Percentiles rank a stretch among this genome's conserved stretches.
phyloP scores from a whole-genome alignment of 2,797 vertebrate species.

The Platalea minor region DNA sequence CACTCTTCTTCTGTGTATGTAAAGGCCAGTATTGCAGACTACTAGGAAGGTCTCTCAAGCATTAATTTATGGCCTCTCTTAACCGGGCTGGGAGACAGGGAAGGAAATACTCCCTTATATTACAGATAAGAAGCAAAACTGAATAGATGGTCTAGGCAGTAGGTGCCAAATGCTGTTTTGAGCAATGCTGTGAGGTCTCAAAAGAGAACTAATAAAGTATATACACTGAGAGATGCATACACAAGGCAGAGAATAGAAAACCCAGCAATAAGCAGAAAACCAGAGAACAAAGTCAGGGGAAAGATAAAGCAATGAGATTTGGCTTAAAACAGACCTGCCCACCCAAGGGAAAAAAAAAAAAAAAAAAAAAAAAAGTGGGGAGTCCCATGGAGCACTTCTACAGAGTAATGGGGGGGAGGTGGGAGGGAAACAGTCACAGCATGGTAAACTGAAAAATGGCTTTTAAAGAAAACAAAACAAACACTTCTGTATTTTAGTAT shows the following conservation, averaged over 20 bases:
- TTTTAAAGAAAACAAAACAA: background rate
- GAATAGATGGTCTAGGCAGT: background rate
- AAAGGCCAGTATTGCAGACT: background rate
- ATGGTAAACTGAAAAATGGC: background rate
- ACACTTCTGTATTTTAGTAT: background rate
- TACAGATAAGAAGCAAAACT: background rate
- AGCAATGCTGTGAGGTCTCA: background rate
- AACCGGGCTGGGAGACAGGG: background rate
- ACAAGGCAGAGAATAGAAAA: background rate
- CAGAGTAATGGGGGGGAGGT: background rate
- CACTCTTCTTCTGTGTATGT: background rate
- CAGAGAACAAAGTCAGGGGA: background rate
- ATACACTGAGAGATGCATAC: background rate
- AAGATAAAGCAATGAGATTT: background rate
- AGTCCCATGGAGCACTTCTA: background rate
- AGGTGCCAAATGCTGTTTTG: background rate
- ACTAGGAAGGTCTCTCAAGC: background rate
- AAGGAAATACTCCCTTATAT: background rate
- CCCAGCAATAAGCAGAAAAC: background rate
- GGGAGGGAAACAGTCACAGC: background rate
- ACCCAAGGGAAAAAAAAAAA: background rate
- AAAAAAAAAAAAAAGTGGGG: background rate
- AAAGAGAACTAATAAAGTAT: background rate
- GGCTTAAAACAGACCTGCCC: background rate
- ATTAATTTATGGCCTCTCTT: background rate